Base-by-base conservation (phyloP, 2,113 vertebrate genomes). In the Xenotilapia flavipinnis region DNA sequence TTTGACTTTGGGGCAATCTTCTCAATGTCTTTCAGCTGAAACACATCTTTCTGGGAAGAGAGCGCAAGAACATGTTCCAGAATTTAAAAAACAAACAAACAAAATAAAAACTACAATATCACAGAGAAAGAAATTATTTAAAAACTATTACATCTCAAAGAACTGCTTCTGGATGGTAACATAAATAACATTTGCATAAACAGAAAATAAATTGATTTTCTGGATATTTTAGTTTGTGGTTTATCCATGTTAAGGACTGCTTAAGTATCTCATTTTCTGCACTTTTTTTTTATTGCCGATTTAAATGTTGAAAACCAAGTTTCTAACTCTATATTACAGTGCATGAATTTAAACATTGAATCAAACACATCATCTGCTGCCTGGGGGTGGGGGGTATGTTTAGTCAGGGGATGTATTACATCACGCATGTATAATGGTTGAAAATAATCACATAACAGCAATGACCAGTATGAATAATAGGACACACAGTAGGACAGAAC, bases 1-100 rank as follows among this genome's bases (percentile, higher is more conserved):
- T 99, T 99, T 86, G 97, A 95, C 96, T 99, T 99, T 2, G 99
- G 98, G 80, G 98, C 99, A 84, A 99, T 99, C 96, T 99, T 99
- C 95, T 99, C 99, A 55, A 99, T 95, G 93, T 99, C 99, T 95
- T 99, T 99, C 80, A 99, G 94, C 87, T 99, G 99, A 94, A 98
- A 99, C 80, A 99, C 98, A 95, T 99, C 98, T 97, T 99, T 99
- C 99, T 99, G 31, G 54, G 84, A 92, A 87, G 36, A 86, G 26
- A 38, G 47, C 8, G 6, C 77, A 15, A 79, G 1, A 70, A 58
- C 2, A 62, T n/a, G 13, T 55, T 80, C 0, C 58, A 47, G 5
- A 7, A 13, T 14, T n/a, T 54, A 36, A 65, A 65, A 65, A 65
- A 65, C 31, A 65, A n/a, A 65, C 6, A 65, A 2, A 65, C 33